Base-by-base conservation (phyloP, 1,140 invertebrate species). In the Halyomorpha halys region DNA sequence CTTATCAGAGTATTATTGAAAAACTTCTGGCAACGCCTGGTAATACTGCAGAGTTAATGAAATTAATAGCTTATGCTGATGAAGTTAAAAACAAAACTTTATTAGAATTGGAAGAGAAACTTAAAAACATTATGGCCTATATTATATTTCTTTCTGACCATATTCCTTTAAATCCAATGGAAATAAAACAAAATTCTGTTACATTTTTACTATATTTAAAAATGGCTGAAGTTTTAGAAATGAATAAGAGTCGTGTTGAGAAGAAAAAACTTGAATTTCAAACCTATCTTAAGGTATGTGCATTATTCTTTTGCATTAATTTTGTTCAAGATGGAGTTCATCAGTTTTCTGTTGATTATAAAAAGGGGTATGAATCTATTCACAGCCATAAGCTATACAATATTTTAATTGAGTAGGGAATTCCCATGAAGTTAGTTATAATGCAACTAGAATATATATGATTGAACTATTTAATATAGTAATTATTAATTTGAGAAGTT, bases 241-340 rank as follows among this genome's bases (percentile, higher is more conserved):
- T 95, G 69, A 85, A 91, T 75, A 80, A 83, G 66, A 76, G 81
- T 16, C 90, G 94, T 51, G 80, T 91, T 18, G 84, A 85, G 19
- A 81, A 86, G 54, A 96, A 97, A 80, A 86, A 83, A 27, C 76
- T 81, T 4, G 92, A 97, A 73, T 96, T 90, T 76, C 90, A 97
- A 76, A 86, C 88, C 59, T 76, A 81, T 16, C 78, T 97, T 0
- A 85, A 85, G 74, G 80, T 81, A 16, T 76, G 77, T 62, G 16
- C 21, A 34, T 39, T 39, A 11, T 39, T 39, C 27, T 30, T 30
- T 8, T 30, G 27, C 8, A 30, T 3, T 30, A 3, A 30, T 30
- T 30, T n/a, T n/a, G n/a, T n/a, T 30, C 27, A 30, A 30, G 8
- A 8, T 30, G 27, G 3, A 8, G 8, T 30, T 30, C 8, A 8